These are phyloP conservation scores for Caenorhabditis parvicauda DNA, from an alignment of 2,888 invertebrate species.

Conservation along the genomic window DNA sequence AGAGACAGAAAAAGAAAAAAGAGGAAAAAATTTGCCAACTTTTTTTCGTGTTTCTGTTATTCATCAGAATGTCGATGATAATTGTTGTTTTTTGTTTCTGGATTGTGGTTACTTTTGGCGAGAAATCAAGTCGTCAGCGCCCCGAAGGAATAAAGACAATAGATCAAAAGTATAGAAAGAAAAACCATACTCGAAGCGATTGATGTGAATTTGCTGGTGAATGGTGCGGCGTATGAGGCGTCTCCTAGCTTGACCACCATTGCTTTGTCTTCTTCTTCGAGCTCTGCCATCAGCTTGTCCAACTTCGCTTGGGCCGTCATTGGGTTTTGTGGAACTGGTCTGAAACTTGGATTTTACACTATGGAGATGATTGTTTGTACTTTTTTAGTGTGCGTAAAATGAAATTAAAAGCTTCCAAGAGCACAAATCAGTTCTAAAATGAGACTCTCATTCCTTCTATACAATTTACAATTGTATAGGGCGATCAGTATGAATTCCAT, in stretches of 20 bases:
- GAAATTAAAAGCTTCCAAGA: too few relatives aligned
- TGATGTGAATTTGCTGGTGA: constrained; percentile 93
- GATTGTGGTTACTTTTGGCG: too few relatives aligned
- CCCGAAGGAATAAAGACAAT: too few relatives aligned
- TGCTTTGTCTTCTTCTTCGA: constrained; percentile 77
- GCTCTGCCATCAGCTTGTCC: constrained; percentile 74
- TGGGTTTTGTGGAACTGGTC: constrained; percentile 17
- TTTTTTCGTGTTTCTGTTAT: background rate
- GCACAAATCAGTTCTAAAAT: too few relatives aligned
- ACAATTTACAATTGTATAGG: too few relatives aligned
- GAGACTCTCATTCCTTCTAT: too few relatives aligned
- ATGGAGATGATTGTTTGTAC: too few relatives aligned
- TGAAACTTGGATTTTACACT: background rate
- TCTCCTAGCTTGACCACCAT: constrained; percentile 88
- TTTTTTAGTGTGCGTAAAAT: too few relatives aligned
- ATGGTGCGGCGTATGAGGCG: constrained; percentile 97
- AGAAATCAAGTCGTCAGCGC: too few relatives aligned
- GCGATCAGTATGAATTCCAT: too few relatives aligned
- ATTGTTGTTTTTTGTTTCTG: too few relatives aligned
- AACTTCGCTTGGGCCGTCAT: constrained; percentile 67
- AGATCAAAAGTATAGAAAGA: background rate
- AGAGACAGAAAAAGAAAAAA: too few relatives aligned
- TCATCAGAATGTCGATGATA: background rate
- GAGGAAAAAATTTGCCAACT: background rate
- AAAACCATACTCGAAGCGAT: constrained; percentile 82